Evolutionary conservation across 1,140 invertebrate species (phyloP).

Genomic region (Tribolium castaneum): DNA sequence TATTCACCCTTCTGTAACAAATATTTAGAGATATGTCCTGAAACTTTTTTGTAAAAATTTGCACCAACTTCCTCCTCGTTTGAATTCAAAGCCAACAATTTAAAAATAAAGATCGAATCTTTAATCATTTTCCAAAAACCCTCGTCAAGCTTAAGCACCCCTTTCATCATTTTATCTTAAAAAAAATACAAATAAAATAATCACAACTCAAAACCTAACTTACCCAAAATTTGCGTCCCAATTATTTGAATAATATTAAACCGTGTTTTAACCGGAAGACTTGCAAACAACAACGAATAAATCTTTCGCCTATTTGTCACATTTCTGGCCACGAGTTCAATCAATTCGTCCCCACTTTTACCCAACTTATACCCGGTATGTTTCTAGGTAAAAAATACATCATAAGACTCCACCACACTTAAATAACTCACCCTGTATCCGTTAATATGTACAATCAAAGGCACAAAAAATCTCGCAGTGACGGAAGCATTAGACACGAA

Average conservation of each 20-base stretch:
- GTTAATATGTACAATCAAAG: conserved; percentile 22
- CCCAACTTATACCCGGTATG: background rate
- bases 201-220: background rate
- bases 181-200: background rate
- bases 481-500: background rate
- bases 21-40: background rate
- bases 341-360: background rate
- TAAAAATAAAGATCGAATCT: conserved; percentile 26
- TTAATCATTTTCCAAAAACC: conserved; percentile 35
- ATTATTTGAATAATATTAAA: conserved; percentile 16
- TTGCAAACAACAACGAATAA: background rate
- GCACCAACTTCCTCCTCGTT: background rate
- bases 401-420: background rate
- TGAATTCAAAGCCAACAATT: background rate
- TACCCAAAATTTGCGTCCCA: background rate
- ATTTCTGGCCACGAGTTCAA: background rate
- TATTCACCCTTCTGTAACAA: conserved; percentile 4
- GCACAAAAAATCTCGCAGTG: conserved; percentile 20
- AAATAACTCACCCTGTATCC: background rate
- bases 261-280: background rate
- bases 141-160: background rate
- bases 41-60: conserved; percentile 19
- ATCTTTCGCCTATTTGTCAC: conserved; percentile 16
- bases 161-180: conserved; percentile 29
- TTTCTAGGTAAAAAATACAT: conserved; percentile 7